Evolutionary conservation across 1,140 invertebrate genomes (phyloP), one percentile per base, ranked within the genome.

Genomic region (Intoshia linei): DNA sequence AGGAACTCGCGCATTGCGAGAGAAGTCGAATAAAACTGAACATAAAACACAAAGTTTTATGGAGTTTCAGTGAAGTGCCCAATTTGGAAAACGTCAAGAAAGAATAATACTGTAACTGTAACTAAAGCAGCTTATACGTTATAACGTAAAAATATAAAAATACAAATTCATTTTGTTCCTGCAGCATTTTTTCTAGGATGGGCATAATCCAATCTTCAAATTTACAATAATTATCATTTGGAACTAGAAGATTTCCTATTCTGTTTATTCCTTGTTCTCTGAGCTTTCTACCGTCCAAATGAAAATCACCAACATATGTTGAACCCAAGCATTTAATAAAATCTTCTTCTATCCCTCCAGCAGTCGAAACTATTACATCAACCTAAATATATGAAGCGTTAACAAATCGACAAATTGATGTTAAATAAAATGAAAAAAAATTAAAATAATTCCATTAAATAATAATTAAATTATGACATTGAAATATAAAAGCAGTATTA

Each of bases 141-240:
- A 27, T n/a, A 27, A 27, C n/a, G 7, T 27, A 27, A 27, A n/a
- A 27, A 27, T n/a, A n/a, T 65, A n/a, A n/a, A n/a, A n/a, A n/a
- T n/a, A n/a, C n/a, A n/a, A n/a, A n/a, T 40, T 63, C 54, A 42
- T 71, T 68, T 50, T 98, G 87, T 52, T 93, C 79, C 33, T 66
- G 55, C 13, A 92, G 50, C 72, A 93, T 75, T 51, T 72, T 65
- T 51, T 93, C 74, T 15, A 98, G 62, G 46, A 79, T 67, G 0
- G 90, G 90, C 60, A 74, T 79, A 0, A 95, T 61, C 84, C 87
- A 98, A 51, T 92, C 74, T 62, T 98, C 84, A 64, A 98, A 95
- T 45, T 69, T 64, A 48, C 84, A 93, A 57, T 98, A 98, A 62
- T 98, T 98, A 47, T 84, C 69, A 64, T 98, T 98, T 4, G 90